Evolutionary conservation across 2,797 vertebrate genomes (phyloP).

Genomic region (Gambusia yucatana): DNA sequence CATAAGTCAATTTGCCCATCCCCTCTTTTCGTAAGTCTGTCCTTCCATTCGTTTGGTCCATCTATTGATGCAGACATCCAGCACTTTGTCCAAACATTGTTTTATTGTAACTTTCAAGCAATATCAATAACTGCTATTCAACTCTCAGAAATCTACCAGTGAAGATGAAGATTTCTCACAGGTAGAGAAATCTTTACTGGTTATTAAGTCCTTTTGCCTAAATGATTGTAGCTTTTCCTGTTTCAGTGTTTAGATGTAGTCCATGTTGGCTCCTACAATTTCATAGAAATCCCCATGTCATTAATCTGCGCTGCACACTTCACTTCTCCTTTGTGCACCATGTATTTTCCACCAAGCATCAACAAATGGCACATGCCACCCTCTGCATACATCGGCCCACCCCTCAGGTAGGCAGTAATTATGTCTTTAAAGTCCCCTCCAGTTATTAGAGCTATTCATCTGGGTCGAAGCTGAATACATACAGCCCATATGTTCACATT

Average conservation of each 20-base stretch:
- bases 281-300: neutral
- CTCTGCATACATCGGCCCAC: slow-evolving; percentile 11
- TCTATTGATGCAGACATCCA: neutral
- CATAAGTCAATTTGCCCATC: too few relatives aligned
- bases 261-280: neutral
- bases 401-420: slow-evolving; percentile 66
- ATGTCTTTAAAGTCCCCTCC: slow-evolving; percentile 72
- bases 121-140: neutral
- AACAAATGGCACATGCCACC: slow-evolving; percentile 53
- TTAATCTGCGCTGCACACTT: neutral
- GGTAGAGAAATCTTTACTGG: neutral
- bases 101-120: neutral
- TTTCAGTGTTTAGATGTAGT: neutral
- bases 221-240: neutral
- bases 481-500: slow-evolving; percentile 51
- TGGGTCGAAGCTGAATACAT: slow-evolving; percentile 51
- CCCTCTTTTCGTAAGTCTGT: neutral
- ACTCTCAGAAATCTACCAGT: neutral
- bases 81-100: too few relatives aligned
- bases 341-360: slow-evolving; percentile 26
- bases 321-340: slow-evolving; percentile 24
- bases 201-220: neutral
- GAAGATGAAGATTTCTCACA: neutral
- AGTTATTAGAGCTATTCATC: slow-evolving; percentile 71
- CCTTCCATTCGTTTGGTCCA: neutral